Evolutionary conservation across 2,113 vertebrate genomes (phyloP).

Genomic region (Marmota flaviventris): DNA sequence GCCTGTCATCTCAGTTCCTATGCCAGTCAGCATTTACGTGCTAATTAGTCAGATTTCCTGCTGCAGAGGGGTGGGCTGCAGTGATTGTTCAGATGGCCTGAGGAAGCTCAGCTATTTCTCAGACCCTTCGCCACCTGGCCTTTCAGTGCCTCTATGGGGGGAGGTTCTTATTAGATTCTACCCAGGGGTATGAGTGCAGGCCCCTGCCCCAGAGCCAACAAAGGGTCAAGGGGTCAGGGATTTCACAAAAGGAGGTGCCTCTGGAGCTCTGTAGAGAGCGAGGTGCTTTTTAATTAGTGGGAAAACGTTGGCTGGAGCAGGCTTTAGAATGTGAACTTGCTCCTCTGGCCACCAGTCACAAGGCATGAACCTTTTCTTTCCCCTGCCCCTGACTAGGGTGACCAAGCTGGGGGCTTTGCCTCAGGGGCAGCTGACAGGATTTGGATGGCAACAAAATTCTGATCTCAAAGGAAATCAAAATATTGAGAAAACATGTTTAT

Average conservation of each 20-base stretch:
- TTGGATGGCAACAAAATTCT: constrained; percentile 31
- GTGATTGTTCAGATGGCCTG: not conserved
- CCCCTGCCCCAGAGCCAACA: not conserved
- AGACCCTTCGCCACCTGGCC: not conserved
- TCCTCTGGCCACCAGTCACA: not conserved
- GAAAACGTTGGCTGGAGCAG: not conserved
- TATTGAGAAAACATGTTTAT: not conserved
- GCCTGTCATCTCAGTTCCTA: not conserved
- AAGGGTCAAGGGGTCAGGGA: not conserved
- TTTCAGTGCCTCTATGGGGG: not conserved
- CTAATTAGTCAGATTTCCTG: not conserved
- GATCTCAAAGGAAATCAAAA: not conserved
- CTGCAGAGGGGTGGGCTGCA: not conserved
- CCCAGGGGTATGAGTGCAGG: too few relatives aligned
- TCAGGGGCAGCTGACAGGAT: not conserved
- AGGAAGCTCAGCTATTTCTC: not conserved
- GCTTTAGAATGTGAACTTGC: not conserved
- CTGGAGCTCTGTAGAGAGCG: not conserved
- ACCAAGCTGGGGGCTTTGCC: not conserved
- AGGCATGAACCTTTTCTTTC: not conserved
- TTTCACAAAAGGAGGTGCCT: not conserved
- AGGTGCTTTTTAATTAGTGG: not conserved
- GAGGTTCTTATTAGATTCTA: not conserved
- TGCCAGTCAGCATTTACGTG: not conserved
- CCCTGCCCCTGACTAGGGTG: not conserved